These are phyloP conservation scores for Neostethus bicornis DNA, from an alignment of 2,797 vertebrate genomes.

Conservation along the genomic window DNA sequence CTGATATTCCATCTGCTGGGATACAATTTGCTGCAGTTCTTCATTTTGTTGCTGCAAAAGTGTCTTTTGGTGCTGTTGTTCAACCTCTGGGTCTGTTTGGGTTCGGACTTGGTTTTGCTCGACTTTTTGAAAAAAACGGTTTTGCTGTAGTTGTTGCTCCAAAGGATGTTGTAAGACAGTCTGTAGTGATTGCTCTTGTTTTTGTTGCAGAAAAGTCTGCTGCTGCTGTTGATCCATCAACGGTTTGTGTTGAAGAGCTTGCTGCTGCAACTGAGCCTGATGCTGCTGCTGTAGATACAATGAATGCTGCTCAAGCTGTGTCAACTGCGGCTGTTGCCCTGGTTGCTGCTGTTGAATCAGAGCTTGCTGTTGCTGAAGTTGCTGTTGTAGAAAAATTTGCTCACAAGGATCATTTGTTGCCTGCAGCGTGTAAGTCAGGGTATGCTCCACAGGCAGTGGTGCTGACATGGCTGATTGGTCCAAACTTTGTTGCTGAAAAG, in stretches of 20 bases:
- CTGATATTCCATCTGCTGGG: conserved; percentile 70
- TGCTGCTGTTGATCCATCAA: conserved; percentile 48
- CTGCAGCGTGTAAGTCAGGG: conserved; percentile 56
- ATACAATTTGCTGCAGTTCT: conserved; percentile 63
- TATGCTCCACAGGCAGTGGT: conserved; percentile 61
- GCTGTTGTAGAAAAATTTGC: conserved; percentile 57
- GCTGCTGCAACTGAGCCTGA: conserved; percentile 62
- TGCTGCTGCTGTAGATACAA: conserved; percentile 60
- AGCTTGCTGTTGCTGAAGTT: conserved; percentile 59
- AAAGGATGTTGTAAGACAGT: conserved; percentile 60
- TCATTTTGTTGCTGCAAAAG: conserved; percentile 64
- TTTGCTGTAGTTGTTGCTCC: conserved; percentile 61
- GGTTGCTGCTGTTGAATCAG: conserved; percentile 55
- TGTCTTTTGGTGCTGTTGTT: conserved; percentile 63
- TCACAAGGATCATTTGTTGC: conserved; percentile 58
- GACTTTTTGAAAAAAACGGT: conserved; percentile 60
- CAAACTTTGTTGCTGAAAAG: conserved; percentile 63
- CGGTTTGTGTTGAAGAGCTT: conserved; percentile 23
- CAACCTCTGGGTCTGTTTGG: conserved; percentile 62
- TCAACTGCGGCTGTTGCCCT: conserved; percentile 72
- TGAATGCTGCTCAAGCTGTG: conserved; percentile 66
- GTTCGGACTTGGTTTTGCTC: conserved; percentile 51
- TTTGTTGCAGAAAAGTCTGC: conserved; percentile 56
- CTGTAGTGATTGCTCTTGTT: conserved; percentile 66
- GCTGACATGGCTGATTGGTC: conserved; percentile 51